Base-by-base conservation (phyloP, 92 coral and sea anemone species). In the Virgularia gustaviana region DNA sequence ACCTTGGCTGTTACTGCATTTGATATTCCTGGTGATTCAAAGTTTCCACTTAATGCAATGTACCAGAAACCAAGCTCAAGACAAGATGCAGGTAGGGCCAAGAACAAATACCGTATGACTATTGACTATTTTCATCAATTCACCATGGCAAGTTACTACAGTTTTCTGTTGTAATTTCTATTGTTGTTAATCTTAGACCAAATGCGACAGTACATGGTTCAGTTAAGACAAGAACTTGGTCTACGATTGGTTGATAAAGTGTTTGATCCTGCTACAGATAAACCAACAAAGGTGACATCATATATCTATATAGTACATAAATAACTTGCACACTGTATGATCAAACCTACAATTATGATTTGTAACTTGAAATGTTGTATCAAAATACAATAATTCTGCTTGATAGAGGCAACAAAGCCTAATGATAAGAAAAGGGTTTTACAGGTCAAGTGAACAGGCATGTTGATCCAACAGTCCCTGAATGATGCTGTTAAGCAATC, bases 211-310 rank as follows among this genome's bases (percentile, higher is more conserved):
- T 94, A 89, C 77, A 76, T 94, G 57, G 85, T 89, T 22, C 99
- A 94, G 76, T 68, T 88, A 47, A 87, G 99, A 49, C 99, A 94
- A 78, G 99, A 94, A 68, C 94, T 94, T 77, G 99, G 99, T 36
- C 82, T 77, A 65, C 83, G 99, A 57, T 54, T 94, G 13, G 88
- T 94, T 13, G 99, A 89, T 19, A 86, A 91, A 65, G 94, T 94
- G 71, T 94, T 89, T 87, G 99, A 94, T 61, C 90, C 96, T 23
- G 85, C 86, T 80, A 89, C 96, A 45, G 88, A 94, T 63, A 94
- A 89, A 62, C 99, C 99, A 37, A 80, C 99, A 43, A 94, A 94
- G 86, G 99, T 94, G 59, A n/a, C n/a, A n/a, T n/a, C n/a, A n/a
- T n/a, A n/a, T n/a, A n/a, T n/a, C n/a, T n/a, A n/a, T n/a, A n/a